Evolutionary conservation across 2,888 invertebrate species (phyloP), one percentile per base, ranked within the genome.

Genomic region (Eupeodes latifasciatus): DNA sequence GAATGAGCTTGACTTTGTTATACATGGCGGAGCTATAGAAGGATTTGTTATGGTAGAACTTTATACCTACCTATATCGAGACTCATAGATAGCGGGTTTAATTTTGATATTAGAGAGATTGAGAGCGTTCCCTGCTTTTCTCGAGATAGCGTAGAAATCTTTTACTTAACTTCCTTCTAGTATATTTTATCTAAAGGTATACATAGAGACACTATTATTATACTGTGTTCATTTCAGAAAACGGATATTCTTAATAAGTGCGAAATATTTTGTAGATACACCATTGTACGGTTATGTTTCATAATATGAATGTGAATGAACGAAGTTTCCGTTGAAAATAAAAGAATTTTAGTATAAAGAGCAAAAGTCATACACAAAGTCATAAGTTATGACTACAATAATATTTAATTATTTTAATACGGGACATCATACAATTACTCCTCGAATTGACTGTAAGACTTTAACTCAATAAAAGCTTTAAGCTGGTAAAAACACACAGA

Each of bases 1-100:
- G 79, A 57, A 59, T 72, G n/a, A 19, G 12, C 75, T 82, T 66
- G 57, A 69, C 67, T 55, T 59, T 16, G 59, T 9, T 36, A 5
- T 40, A 9, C 40, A 40, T 4, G 40, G 57, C 10, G 53, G 53
- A 7, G 49, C 10, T 19, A 36, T 27, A 12, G 57, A 57, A 27
- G 19, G 12, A 51, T n/a, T 64, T 34, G 12, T 57, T 51, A 11
- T 61, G 12, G 10, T 47, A 11, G 47, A 47, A 47, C 10, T 12
- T 61, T 61, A 55, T 14, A 62, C 61, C 55, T 74, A 16, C 4
- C 10, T 36, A 16, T 34, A 57, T 5, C 2, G 14, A 19, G 12
- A 5, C 4, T 36, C 10, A 19, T 14, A 47, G 27, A 47, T 49
- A 66, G 7, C 19, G 27, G 27, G 11, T 27, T 66, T 64, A 62